Base-by-base conservation (phyloP, 2,888 invertebrate genomes). In the Acrobasis repandana region DNA sequence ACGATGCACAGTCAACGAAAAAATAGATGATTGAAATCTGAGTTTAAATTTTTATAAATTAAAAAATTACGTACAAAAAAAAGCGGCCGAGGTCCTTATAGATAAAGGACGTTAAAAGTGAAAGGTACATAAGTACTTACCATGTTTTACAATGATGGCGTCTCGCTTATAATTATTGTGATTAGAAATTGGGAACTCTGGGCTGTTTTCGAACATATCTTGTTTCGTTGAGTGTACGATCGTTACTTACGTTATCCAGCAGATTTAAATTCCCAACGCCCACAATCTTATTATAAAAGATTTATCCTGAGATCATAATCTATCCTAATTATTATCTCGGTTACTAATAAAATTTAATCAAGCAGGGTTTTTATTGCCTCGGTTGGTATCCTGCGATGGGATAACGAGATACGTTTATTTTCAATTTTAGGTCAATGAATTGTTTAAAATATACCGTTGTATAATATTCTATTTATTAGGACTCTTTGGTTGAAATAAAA, bases 331-430 rank as follows among this genome's bases (percentile, higher is more conserved):
- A 80, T 80, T 76, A 71, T 70, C 74, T 78, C 71, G 72, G 74
- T 73, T 74, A 73, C 66, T 70, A 65, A 76, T 84, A 80, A 86
- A 86, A 85, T 85, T 80, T 81, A 85, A 86, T 86, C 76, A 82
- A 79, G 67, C 68, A 75, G 73, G 70, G 69, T 67, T 73, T 71
- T 75, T 77, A 73, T 73, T 72, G 69, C 46, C 11, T 36, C 6
- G 15, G 8, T 68, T 68, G 62, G 63, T 69, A 66, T 74, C 71
- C 71, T 61, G 65, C 73, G 84, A 86, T 82, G 69, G 81, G 79
- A 69, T 73, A 64, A 62, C 58, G 18, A 68, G 83, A 85, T 85
- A 80, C 63, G 67, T 72, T 72, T 67, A 72, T 74, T 72, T 73
- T 71, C 65, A 65, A 69, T 70, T 70, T 75, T 69, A 62, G 70